Percentiles rank a stretch among this genome's conserved stretches.
These are phyloP conservation scores for Danio rerio DNA, from an alignment of 2,113 vertebrate species.

Conservation along the genomic window DNA sequence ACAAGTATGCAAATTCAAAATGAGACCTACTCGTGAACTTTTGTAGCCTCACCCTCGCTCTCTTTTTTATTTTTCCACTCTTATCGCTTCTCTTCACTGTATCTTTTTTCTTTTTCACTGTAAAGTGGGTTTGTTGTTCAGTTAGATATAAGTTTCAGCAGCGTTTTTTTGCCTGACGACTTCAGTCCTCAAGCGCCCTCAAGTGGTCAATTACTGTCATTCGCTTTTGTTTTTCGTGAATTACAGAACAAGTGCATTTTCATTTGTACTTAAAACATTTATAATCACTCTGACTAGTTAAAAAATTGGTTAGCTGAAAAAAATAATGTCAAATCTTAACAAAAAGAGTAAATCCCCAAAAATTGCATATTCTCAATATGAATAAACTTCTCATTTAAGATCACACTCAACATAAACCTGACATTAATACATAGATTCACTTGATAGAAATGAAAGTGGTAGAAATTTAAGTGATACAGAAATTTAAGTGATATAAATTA, in stretches of 20 bases:
- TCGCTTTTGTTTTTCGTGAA: neutral
- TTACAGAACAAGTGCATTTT: neutral
- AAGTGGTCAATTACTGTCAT: neutral
- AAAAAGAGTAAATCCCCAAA: too few species aligned
- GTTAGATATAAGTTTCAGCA: neutral
- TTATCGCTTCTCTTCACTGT: constrained; percentile 22
- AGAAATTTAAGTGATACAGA: too few species aligned
- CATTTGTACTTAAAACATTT: neutral
- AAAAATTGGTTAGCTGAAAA: neutral
- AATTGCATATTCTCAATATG: too few species aligned
- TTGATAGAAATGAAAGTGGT: too few species aligned
- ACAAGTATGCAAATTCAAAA: constrained; percentile 57
- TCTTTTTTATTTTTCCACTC: neutral
- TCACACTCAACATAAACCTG: too few species aligned
- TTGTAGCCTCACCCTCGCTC: neutral
- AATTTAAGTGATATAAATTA: too few species aligned
- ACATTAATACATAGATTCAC: too few species aligned
- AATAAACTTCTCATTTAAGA: too few species aligned
- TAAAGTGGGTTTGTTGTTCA: neutral
- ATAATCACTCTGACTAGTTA: neutral
- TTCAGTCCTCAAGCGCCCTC: constrained; percentile 24
- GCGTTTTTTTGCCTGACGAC: neutral
- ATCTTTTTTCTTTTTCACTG: neutral
- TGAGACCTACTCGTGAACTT: constrained; percentile 2
- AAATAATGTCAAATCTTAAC: neutral